phyloP scores from a whole-genome alignment of 2,113 vertebrate species.

The Dasypus novemcinctus region DNA sequence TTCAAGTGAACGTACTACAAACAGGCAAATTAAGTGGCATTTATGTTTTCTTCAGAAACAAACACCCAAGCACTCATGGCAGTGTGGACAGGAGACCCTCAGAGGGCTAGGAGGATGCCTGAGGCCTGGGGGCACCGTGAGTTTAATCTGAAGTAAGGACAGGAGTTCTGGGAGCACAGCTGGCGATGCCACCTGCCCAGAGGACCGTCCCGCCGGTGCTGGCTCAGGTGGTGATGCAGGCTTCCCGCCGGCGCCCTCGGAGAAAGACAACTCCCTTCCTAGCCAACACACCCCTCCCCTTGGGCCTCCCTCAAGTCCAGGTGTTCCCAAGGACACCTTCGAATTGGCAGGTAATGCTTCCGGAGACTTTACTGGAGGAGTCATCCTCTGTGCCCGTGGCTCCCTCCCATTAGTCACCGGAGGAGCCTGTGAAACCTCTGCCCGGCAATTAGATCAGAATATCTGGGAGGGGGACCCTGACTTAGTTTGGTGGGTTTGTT shows the following conservation, averaged over 20 bases:
- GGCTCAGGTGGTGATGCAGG: neutral
- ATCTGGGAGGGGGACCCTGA: neutral
- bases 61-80: neutral
- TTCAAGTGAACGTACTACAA: neutral
- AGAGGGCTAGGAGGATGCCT: too few relatives aligned
- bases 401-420: neutral
- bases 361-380: neutral
- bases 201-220: too few relatives aligned
- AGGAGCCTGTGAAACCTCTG: neutral
- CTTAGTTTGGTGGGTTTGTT: neutral
- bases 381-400: neutral
- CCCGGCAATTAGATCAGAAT: neutral
- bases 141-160: neutral
- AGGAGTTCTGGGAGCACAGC: neutral
- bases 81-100: neutral
- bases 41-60: conserved; percentile 23
- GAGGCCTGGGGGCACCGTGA: accelerated
- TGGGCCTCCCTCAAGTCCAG: neutral
- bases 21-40: neutral
- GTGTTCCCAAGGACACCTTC: conserved; percentile 24
- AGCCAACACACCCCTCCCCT: neutral
- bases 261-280: neutral
- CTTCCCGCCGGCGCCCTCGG: neutral
- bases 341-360: neutral
- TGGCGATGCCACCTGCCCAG: neutral